Evolutionary conservation across 1,140 invertebrate genomes (phyloP), one percentile per base, ranked within the genome.

Genomic region (Lysiphlebus fabarum): DNA sequence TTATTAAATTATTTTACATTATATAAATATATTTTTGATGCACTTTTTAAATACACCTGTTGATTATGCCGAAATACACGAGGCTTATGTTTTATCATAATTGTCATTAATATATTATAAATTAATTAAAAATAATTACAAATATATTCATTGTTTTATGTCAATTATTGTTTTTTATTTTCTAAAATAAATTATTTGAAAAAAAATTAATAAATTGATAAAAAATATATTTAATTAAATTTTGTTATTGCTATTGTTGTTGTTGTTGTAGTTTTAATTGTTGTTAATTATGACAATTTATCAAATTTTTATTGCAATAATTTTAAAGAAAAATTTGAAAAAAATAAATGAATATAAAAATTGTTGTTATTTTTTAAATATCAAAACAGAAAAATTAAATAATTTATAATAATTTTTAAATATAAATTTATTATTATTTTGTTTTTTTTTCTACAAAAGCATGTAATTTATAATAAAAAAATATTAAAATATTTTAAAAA

Each of bases 1-100:
- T 55, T 41, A 49, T 45, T 43, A 40, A 1, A 42, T 55, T 17
- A 41, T 14, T 54, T 45, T 43, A 40, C 17, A 42, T 55, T 17
- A 41, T 14, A 38, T 51, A 47, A 41, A 55, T 45, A 63, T 63
- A 63, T 63, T 63, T 60, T 63, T 63, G 58, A 63, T 60, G 58
- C 58, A 63, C 62, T 63, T 63, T 60, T 63, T 50, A 60, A 58
- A 26, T 26, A 63, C 62, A 63, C 62, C 62, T 63, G 62, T 63
- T 63, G 62, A 63, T 63, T 60, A 60, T 43, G 51, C 53, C 44
- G 53, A 42, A 60, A 44, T 53, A 38, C 58, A 55, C 53, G 51
- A 44, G 53, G 57, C 33, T 38, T 49, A 26, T 26, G 17, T 26
- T 59, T 51, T 56, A 50, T 54, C 34, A 42, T 38, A 33, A 47